These are phyloP conservation scores for Pipistrellus pipistrellus DNA, from an alignment of 2,797 vertebrate genomes.

Conservation along the genomic window DNA sequence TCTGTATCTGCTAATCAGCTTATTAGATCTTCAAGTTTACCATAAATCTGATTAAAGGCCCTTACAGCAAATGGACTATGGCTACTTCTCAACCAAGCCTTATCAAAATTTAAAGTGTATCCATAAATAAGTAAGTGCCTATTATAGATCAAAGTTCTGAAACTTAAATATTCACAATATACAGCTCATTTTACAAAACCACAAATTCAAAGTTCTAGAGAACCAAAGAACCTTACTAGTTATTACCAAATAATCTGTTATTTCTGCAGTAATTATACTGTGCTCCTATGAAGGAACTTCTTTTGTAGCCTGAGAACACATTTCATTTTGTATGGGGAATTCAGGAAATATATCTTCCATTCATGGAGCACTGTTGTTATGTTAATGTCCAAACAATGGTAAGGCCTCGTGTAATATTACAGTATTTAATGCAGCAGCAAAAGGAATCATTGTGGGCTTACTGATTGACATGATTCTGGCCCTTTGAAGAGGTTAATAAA, in stretches of 20 bases:
- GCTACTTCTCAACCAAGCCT: conserved; percentile 32
- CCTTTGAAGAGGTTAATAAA: not conserved
- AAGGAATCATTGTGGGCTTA: not conserved
- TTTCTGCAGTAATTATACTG: not conserved
- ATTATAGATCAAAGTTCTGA: conserved; percentile 61
- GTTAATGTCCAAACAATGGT: not conserved
- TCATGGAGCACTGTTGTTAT: not conserved
- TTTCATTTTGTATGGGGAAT: not conserved
- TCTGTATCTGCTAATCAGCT: conserved; percentile 7
- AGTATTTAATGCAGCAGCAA: not conserved
- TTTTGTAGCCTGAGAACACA: not conserved
- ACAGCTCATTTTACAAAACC: conserved; percentile 55
- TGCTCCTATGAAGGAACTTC: not conserved
- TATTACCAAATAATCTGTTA: not conserved
- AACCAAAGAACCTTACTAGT: conserved; percentile 16
- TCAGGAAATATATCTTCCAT: not conserved
- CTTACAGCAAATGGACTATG: conserved; percentile 50
- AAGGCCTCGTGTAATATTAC: not conserved
- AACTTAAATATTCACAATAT: conserved; percentile 75
- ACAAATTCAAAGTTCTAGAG: not conserved
- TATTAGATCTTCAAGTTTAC: not conserved
- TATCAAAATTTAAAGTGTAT: conserved; percentile 78
- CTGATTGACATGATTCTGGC: not conserved
- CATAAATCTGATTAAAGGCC: conserved; percentile 56
- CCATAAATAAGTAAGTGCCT: conserved; percentile 68